phyloP scores from a whole-genome alignment of 2,113 vertebrate species.

The Cariama cristata region DNA sequence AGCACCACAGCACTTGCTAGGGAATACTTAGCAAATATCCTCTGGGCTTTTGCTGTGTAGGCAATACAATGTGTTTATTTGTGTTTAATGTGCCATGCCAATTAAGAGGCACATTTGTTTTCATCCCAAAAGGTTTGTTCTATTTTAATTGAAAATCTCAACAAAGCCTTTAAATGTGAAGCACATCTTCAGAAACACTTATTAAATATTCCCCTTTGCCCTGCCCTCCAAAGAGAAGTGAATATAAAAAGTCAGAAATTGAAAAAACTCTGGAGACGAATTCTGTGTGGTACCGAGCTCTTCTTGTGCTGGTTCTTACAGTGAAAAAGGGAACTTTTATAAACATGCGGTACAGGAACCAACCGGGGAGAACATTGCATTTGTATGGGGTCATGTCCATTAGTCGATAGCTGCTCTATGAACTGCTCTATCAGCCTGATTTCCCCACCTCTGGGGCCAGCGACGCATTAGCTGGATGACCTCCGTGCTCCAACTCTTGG shows the following conservation, averaged over 20 bases:
- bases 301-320: not conserved
- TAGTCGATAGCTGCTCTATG: not conserved
- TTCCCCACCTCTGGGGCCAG: not conserved
- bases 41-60: not conserved
- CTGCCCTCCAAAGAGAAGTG: not conserved
- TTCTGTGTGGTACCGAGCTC: not conserved
- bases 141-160: not conserved
- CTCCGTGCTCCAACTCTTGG: not conserved
- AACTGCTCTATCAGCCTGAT: not conserved
- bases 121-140: not conserved
- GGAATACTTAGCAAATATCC: not conserved
- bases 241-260: not conserved
- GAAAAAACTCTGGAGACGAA: not conserved
- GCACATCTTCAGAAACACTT: not conserved
- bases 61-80: not conserved
- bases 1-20: not conserved
- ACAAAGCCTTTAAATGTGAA: not conserved
- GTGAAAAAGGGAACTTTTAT: not conserved
- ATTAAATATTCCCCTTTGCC: not conserved
- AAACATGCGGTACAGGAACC: accelerated
- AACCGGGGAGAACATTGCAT: not conserved
- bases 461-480: not conserved
- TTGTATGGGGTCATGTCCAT: not conserved
- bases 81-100: not conserved
- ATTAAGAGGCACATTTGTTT: not conserved